A percentile compares a stretch with the other conserved stretches of the same genome.
These are phyloP conservation scores for Patella caerulea DNA, from an alignment of 2,888 invertebrate genomes.

Conservation along the genomic window DNA sequence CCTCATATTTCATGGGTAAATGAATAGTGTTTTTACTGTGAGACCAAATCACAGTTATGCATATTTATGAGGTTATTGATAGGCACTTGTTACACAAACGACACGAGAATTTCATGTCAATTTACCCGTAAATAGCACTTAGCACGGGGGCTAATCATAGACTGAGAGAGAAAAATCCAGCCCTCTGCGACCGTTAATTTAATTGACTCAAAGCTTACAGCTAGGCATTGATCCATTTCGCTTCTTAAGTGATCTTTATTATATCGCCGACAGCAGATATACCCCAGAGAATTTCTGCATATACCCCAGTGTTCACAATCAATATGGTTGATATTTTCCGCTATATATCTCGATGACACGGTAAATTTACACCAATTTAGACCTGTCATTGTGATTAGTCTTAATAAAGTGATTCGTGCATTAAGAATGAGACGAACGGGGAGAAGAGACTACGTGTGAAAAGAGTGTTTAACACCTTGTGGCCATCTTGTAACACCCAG, in stretches of 20 bases:
- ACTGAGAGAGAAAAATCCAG: background rate
- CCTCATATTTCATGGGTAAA: background rate
- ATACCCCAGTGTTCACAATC: background rate
- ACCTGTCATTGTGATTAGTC: constrained; percentile 5
- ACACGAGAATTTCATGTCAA: background rate
- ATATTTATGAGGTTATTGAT: constrained; percentile 9
- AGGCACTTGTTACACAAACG: constrained; percentile 4
- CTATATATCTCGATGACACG: background rate
- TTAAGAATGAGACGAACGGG: background rate
- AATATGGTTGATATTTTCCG: constrained; percentile 1
- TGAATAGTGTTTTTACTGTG: background rate
- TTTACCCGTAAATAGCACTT: constrained; percentile 10
- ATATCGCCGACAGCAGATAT: background rate
- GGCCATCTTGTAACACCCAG: background rate
- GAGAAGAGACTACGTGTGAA: background rate
- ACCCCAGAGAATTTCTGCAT: background rate
- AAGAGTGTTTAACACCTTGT: constrained; percentile 1
- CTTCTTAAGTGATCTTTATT: background rate
- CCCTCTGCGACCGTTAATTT: constrained; percentile 10
- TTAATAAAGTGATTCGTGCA: constrained; percentile 7
- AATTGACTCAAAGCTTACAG: constrained; percentile 10
- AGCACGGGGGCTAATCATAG: background rate
- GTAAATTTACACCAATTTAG: constrained; percentile 10
- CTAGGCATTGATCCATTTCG: constrained; percentile 7
- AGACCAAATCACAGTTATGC: constrained; percentile 7